Evolutionary conservation across 2,888 invertebrate genomes (phyloP).

Genomic region (Platycheirus rosarum): DNA sequence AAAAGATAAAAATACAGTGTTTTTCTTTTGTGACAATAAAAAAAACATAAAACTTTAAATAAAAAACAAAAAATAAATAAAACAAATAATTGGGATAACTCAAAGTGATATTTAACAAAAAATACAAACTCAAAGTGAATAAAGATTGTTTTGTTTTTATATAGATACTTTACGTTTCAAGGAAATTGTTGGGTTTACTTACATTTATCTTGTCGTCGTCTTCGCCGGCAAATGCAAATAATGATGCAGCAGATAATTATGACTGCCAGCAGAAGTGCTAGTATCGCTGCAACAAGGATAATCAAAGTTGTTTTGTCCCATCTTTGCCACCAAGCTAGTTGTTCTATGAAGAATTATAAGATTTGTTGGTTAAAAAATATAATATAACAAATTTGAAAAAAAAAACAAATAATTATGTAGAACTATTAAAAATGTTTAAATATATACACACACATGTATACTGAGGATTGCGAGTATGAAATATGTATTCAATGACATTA

Average conservation of each 20-base stretch:
- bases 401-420: no score
- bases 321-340: constrained; percentile 90
- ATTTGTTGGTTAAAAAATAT: neutral
- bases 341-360: constrained; percentile 84
- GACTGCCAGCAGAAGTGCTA: constrained; percentile 87
- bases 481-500: no score
- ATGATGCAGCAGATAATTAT: constrained; percentile 93
- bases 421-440: no score
- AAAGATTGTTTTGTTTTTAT: neutral
- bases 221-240: constrained; percentile 90
- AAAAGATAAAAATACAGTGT: constrained; percentile 44
- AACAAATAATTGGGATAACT: constrained; percentile 47
- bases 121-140: constrained; percentile 25
- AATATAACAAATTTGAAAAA: no score
- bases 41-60: constrained; percentile 32
- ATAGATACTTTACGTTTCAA: neutral
- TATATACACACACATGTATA: no score
- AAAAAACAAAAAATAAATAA: constrained; percentile 34
- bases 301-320: constrained; percentile 91
- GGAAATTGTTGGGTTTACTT: constrained; percentile 76
- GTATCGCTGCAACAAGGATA: constrained; percentile 88
- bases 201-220: constrained; percentile 86
- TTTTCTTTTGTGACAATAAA: constrained; percentile 1
- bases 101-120: constrained; percentile 36
- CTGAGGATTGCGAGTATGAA: no score